phyloP scores from a whole-genome alignment of 2,888 invertebrate genomes.

The Tribolium freemani region DNA sequence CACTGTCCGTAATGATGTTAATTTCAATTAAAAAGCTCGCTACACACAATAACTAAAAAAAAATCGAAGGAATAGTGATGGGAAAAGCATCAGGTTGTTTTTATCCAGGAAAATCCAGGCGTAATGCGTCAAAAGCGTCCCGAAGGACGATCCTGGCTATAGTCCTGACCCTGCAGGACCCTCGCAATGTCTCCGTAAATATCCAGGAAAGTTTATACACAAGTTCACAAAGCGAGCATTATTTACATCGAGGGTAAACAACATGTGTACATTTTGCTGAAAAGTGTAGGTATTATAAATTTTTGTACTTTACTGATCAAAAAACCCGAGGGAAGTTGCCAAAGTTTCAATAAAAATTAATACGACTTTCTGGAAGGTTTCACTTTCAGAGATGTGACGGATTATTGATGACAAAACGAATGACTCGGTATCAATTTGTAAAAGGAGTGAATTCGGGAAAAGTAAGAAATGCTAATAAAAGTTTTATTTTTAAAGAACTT shows the following conservation, averaged over 20 bases:
- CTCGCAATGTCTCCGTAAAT: constrained; percentile 18
- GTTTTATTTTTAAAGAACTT: no score
- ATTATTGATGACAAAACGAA: no score
- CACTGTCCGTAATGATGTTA: background rate
- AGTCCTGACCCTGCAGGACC: constrained; percentile 14
- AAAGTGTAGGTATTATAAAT: background rate
- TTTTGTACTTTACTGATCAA: no score
- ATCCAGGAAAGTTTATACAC: constrained; percentile 18
- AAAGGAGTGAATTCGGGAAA: no score
- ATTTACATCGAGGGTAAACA: constrained; percentile 24
- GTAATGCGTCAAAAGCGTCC: constrained; percentile 8
- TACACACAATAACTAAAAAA: background rate
- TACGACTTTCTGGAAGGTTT: no score
- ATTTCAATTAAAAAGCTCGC: background rate
- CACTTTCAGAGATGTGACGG: no score
- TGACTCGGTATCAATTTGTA: no score
- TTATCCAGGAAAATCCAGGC: background rate
- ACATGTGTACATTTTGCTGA: constrained; percentile 9
- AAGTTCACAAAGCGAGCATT: constrained; percentile 7
- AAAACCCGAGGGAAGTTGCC: no score
- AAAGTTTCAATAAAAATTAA: no score
- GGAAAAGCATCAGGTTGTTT: constrained; percentile 7
- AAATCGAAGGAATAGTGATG: no score
- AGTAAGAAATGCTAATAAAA: no score
- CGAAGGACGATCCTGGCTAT: constrained; percentile 3